Evolutionary conservation across 2,888 invertebrate species (phyloP).

Genomic region (Cephus spinipes): DNA sequence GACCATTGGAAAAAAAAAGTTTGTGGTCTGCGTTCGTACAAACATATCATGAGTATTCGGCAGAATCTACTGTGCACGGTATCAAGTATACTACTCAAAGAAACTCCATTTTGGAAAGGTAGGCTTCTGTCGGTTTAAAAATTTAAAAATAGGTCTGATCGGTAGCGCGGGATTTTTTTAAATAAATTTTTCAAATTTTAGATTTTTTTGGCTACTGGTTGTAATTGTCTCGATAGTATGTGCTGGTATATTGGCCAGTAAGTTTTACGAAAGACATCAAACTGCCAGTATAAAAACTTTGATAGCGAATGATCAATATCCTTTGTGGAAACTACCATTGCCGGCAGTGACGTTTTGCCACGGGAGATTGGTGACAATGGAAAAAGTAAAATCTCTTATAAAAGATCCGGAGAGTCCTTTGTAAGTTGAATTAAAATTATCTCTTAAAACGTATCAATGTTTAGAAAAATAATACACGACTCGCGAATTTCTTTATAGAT

Average conservation of each 20-base stretch:
- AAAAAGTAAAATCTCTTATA: background rate
- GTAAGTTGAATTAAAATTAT: background rate
- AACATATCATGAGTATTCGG: conserved; percentile 44
- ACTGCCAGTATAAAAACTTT: conserved; percentile 46
- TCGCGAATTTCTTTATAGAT: conserved; percentile 25
- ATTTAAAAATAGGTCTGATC: background rate
- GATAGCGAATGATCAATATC: conserved; percentile 44
- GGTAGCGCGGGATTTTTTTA: background rate
- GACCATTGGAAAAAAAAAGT: background rate
- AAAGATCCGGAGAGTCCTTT: conserved; percentile 26
- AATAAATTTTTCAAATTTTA: conserved; percentile 19
- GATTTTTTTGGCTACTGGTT: conserved; percentile 44
- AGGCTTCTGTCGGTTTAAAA: conserved; percentile 1
- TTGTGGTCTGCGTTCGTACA: conserved; percentile 32
- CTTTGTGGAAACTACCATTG: conserved; percentile 38
- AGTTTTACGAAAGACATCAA: conserved; percentile 47
- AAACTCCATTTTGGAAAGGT: conserved; percentile 43
- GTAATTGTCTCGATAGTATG: conserved; percentile 38
- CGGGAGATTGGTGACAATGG: conserved; percentile 31
- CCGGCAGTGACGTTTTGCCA: conserved; percentile 48
- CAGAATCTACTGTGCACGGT: conserved; percentile 46
- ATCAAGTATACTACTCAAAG: conserved; percentile 45
- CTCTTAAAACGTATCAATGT: background rate
- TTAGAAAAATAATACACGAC: background rate
- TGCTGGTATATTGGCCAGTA: conserved; percentile 36